phyloP scores from a whole-genome alignment of 2,113 vertebrate species.

The Candoia aspera region DNA sequence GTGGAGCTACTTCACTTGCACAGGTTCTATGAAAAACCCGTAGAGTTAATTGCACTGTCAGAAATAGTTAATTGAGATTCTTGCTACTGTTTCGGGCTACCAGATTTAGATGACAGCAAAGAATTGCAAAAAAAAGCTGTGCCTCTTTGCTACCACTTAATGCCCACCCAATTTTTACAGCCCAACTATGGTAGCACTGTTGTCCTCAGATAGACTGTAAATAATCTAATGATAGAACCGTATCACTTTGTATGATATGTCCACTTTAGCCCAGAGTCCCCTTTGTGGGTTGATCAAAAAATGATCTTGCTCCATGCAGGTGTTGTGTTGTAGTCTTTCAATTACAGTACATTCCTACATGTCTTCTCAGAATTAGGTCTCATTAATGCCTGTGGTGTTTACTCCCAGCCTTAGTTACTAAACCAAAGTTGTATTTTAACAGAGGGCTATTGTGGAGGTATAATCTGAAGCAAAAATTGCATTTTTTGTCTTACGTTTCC shows the following conservation, averaged over 20 bases:
- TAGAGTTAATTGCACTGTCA: background rate
- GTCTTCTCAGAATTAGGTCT: background rate
- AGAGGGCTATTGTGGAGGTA: background rate
- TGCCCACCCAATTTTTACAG: background rate
- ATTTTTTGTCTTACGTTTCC: background rate
- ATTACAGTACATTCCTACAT: background rate
- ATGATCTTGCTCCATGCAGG: background rate
- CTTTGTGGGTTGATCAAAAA: background rate
- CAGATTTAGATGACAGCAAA: background rate
- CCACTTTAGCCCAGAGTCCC: background rate
- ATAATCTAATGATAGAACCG: background rate
- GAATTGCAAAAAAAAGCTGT: background rate
- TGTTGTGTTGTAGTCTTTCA: conserved; percentile 24
- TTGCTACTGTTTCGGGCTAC: background rate
- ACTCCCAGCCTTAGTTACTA: background rate
- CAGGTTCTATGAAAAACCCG: background rate
- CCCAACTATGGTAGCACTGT: background rate
- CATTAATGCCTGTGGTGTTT: background rate
- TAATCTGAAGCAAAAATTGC: background rate
- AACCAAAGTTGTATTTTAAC: background rate
- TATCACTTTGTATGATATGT: too few relatives aligned
- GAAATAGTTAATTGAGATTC: background rate
- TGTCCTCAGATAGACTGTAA: background rate
- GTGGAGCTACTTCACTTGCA: background rate
- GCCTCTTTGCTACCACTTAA: background rate